These are phyloP conservation scores for Poecilia wingei DNA, from an alignment of 2,797 vertebrate genomes.

Conservation along the genomic window DNA sequence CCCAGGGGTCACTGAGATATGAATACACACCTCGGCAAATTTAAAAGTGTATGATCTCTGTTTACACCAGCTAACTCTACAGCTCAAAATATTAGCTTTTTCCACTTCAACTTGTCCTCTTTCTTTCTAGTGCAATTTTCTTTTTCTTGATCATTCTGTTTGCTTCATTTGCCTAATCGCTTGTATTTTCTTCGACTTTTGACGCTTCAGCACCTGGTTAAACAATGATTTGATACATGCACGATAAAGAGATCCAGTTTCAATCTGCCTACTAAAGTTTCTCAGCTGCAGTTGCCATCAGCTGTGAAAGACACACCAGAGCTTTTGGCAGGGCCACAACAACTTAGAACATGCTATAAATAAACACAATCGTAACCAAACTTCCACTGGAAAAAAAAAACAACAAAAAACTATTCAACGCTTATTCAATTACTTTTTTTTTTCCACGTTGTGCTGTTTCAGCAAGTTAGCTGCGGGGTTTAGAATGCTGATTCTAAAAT, in stretches of 20 bases:
- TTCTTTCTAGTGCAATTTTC: conserved; percentile 7
- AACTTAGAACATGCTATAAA: conserved; percentile 35
- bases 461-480: conserved; percentile 24
- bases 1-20: conserved; percentile 21
- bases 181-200: neutral
- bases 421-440: neutral
- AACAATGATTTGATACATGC: conserved; percentile 41
- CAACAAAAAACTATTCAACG: neutral
- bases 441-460: neutral
- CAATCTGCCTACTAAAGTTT: conserved; percentile 37
- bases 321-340: conserved; percentile 19
- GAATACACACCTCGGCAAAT: conserved; percentile 5
- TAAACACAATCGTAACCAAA: conserved; percentile 38
- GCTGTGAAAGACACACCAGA: conserved; percentile 41
- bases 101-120: neutral
- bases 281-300: conserved; percentile 55
- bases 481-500: conserved; percentile 11
- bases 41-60: conserved; percentile 14
- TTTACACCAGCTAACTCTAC: neutral
- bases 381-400: conserved; percentile 6
- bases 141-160: conserved; percentile 6
- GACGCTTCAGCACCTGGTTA: conserved; percentile 54
- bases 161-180: neutral
- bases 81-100: conserved; percentile 2
- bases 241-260: conserved; percentile 18